Base-by-base conservation (phyloP, 2,888 invertebrate species). In the Monopis laevigella region DNA sequence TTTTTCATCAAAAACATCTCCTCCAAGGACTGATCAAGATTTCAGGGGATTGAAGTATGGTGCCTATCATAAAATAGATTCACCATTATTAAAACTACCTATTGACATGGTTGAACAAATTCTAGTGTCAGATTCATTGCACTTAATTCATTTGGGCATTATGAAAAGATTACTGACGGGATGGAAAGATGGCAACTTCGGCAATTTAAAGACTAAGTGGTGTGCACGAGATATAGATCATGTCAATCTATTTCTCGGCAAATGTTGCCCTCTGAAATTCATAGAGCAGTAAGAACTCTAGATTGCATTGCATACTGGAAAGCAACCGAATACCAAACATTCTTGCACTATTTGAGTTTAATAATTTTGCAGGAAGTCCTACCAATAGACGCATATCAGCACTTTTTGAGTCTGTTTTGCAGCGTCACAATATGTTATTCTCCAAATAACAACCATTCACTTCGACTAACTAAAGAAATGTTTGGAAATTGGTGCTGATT, bases 71-170 rank as follows among this genome's bases (percentile, higher is more conserved):
- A 45, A n/a, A n/a, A n/a, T n/a, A n/a, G n/a, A n/a, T n/a, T n/a
- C n/a, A n/a, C n/a, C n/a, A n/a, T n/a, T n/a, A 45, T 21, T 47
- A 2, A 7, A 39, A 38, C 34, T 44, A 13, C 42, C 40, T 2
- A 48, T 53, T 16, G 50, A 51, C 34, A 51, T 53, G 49, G 39
- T 53, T 1, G 35, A 53, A 42, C 42, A 49, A 32, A 42, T 51
- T 32, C 48, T 48, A 1, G 48, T 51, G 4, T 14, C 14, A 6
- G 51, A 51, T 41, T 51, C 48, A 1, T 30, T 50, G 3, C 51
- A 50, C 19, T 19, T 50, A 1, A 48, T 55, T 44, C 47, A 49
- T 18, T 39, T 51, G 6, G 51, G 50, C 1, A 34, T 51, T n/a
- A 50, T 50, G 49, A 51, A 51, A 35, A 41, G 49, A 18, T 39